Evolutionary conservation across 2,113 vertebrate species (phyloP).

Genomic region (Oncorhynchus gorbuscha): DNA sequence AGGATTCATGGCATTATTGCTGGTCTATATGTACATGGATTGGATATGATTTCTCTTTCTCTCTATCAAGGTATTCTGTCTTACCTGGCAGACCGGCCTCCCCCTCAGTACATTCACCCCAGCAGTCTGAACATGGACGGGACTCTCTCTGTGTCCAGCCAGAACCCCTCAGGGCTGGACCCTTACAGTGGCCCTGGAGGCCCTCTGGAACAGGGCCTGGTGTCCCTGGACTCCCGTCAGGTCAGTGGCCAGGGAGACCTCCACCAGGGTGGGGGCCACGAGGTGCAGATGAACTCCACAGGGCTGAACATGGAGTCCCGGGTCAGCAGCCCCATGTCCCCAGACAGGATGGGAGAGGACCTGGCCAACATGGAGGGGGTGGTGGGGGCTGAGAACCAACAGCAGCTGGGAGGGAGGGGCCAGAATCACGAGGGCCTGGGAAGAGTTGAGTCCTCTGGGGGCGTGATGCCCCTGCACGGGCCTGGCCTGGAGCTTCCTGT

Average conservation of each 20-base stretch:
- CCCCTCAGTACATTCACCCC: conserved; percentile 97
- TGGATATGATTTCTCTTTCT: background rate
- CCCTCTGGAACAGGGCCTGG: conserved; percentile 87
- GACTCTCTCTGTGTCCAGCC: conserved; percentile 84
- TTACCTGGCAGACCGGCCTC: conserved; percentile 95
- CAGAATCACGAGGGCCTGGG: conserved; percentile 81
- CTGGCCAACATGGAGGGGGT: conserved; percentile 83
- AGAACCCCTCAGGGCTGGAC: conserved; percentile 85
- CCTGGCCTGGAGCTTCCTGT: conserved; percentile 89
- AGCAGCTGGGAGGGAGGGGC: conserved; percentile 77
- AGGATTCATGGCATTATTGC: too few species aligned
- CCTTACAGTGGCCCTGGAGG: conserved; percentile 85
- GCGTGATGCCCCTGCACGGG: conserved; percentile 86
- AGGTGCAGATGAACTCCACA: conserved; percentile 83
- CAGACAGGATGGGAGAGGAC: conserved; percentile 89
- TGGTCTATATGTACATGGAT: background rate
- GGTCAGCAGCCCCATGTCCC: conserved; percentile 92
- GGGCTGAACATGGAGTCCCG: conserved; percentile 89
- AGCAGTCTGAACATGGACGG: conserved; percentile 91
- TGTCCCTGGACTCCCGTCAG: conserved; percentile 88
- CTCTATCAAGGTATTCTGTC: conserved; percentile 86
- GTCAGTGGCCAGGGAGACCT: conserved; percentile 84
- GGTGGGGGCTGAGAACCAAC: conserved; percentile 82
- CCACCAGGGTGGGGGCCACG: conserved; percentile 84
- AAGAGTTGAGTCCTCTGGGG: conserved; percentile 81